Conservation (phyloP, 2,888 invertebrate species). For the Pyrrhia umbra region DNA sequence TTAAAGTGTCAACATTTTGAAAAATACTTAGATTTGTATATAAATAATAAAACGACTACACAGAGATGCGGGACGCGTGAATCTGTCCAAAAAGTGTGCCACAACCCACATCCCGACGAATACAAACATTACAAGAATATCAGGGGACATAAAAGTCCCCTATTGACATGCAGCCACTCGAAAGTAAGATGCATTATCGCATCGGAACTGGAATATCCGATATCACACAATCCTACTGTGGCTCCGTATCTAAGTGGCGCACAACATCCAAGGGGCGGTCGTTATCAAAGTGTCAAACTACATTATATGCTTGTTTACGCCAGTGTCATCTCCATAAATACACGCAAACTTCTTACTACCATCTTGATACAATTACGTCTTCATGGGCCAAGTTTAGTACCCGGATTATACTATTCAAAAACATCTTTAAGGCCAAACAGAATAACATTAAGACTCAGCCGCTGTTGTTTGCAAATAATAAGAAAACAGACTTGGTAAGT, state of each 20-base stretch:
- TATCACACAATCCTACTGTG: conserved; percentile 28
- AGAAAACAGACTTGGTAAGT: conserved; percentile 84
- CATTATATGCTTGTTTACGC: conserved; percentile 61
- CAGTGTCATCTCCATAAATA: conserved; percentile 60
- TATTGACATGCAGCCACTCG: conserved; percentile 30
- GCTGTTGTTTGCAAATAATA: conserved; percentile 86
- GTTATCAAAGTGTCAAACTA: conserved; percentile 59
- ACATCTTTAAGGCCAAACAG: conserved; percentile 67
- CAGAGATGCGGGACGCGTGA: conserved; percentile 3
- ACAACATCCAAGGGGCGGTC: conserved; percentile 28
- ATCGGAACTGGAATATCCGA: conserved; percentile 44
- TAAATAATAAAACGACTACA: background rate
- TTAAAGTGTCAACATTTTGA: no score
- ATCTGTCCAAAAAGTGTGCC: conserved; percentile 17
- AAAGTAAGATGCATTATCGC: conserved; percentile 44
- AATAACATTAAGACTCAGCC: conserved; percentile 76
- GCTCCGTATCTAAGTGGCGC: conserved; percentile 35
- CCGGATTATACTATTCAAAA: conserved; percentile 71
- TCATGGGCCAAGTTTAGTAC: conserved; percentile 68
- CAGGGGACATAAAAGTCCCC: conserved; percentile 10
- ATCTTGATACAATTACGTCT: conserved; percentile 67
- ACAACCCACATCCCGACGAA: conserved; percentile 17
- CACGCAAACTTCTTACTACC: conserved; percentile 55
- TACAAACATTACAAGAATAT: conserved; percentile 22
- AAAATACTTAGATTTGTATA: no score